Percentiles rank a stretch among this genome's conserved stretches.
These are phyloP conservation scores for Lipophrys pholis DNA, from an alignment of 2,113 vertebrate genomes.

Conservation along the genomic window DNA sequence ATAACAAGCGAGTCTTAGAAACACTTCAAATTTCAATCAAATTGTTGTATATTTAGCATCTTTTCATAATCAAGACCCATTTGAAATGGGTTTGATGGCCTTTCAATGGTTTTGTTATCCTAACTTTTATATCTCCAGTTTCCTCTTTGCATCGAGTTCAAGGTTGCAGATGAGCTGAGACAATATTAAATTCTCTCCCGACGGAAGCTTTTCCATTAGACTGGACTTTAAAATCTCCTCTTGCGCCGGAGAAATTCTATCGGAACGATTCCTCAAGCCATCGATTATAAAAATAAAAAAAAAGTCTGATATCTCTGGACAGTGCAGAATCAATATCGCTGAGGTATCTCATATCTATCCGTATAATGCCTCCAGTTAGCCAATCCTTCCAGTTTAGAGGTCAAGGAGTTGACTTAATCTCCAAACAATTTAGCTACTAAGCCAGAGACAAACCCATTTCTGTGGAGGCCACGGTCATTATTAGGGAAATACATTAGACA, in stretches of 20 bases:
- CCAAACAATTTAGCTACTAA: slow-evolving; percentile 48
- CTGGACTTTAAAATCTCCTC: slow-evolving; percentile 55
- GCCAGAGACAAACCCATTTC: slow-evolving; percentile 7
- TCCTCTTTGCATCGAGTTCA: slow-evolving; percentile 20
- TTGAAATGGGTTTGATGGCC: too few relatives aligned
- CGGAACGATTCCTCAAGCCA: slow-evolving; percentile 52
- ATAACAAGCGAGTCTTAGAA: too few relatives aligned
- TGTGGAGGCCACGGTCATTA: slow-evolving; percentile 22
- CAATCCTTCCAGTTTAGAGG: slow-evolving; percentile 68
- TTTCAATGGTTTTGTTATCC: too few relatives aligned
- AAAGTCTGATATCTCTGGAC: slow-evolving; percentile 56
- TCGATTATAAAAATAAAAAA: slow-evolving; percentile 53
- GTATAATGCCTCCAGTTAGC: slow-evolving; percentile 61
- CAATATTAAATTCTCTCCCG: slow-evolving; percentile 28
- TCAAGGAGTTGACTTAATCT: slow-evolving; percentile 56
- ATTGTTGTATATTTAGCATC: too few relatives aligned
- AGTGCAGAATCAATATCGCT: slow-evolving; percentile 61
- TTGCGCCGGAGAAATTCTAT: slow-evolving; percentile 45
- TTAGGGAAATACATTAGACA: slow-evolving; percentile 38
- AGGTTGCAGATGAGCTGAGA: slow-evolving; percentile 35
- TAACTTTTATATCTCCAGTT: background rate
- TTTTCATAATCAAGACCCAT: too few relatives aligned
- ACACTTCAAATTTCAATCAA: too few relatives aligned
- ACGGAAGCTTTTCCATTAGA: slow-evolving; percentile 30
- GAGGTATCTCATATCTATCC: slow-evolving; percentile 66